Conservation (phyloP, 2,113 vertebrate genomes). For the Lucifuga dentata region DNA sequence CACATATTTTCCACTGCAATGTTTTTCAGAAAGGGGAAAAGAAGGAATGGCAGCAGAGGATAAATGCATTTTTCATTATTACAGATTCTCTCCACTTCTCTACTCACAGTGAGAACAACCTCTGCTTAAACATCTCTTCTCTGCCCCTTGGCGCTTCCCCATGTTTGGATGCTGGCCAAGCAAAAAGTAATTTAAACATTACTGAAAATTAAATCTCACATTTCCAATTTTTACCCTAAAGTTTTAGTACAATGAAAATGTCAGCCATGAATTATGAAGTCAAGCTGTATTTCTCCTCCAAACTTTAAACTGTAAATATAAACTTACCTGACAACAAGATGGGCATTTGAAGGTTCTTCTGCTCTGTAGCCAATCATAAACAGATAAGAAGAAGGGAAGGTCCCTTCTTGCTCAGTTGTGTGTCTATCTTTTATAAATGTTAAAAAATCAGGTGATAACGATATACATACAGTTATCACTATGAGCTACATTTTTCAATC, state of each 20-base stretch:
- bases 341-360: constrained; percentile 25
- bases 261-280: constrained; percentile 96
- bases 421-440: constrained; percentile 24
- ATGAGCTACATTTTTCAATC: constrained; percentile 8
- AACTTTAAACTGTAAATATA: constrained; percentile 91
- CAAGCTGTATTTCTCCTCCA: constrained; percentile 90
- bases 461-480: constrained; percentile 18
- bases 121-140: constrained; percentile 94
- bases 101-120: constrained; percentile 89
- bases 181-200: constrained; percentile 97
- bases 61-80: constrained; percentile 83
- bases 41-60: constrained; percentile 71
- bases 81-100: constrained; percentile 79
- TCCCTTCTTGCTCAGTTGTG: constrained; percentile 16
- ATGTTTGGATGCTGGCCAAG: constrained; percentile 92
- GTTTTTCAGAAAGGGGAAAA: constrained; percentile 48
- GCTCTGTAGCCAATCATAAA: constrained; percentile 55
- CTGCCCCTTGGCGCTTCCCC: constrained; percentile 88
- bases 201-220: constrained; percentile 99
- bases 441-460: constrained; percentile 23
- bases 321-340: constrained; percentile 89
- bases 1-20: constrained; percentile 40
- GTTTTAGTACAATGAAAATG: constrained; percentile 97
- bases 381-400: constrained; percentile 4
- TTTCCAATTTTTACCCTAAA: constrained; percentile 93